Base-by-base conservation (phyloP, 2,113 vertebrate species). In the Corythoichthys intestinalis region DNA sequence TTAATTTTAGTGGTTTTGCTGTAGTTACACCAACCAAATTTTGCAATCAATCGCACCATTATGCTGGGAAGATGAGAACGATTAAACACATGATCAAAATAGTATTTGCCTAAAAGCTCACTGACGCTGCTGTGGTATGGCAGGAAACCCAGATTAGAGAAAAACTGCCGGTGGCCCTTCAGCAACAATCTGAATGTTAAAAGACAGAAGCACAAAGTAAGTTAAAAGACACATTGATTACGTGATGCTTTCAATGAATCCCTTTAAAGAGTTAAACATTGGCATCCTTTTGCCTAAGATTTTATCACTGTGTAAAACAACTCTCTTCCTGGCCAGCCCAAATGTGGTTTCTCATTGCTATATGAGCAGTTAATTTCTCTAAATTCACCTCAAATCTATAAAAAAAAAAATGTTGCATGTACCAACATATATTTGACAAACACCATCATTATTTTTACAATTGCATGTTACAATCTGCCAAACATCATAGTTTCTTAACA, bases 401-500 rank as follows among this genome's bases (percentile, higher is more conserved):
- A 50, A 62, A 61, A 53, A 53, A 28, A 28, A 28, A 28, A 28
- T 44, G 46, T 14, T 13, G 17, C 2, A 13, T 46, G 2, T 35
- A 14, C 37, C 4, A 28, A 28, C 28, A 69, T 38, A 3, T 66
- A 66, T 7, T 37, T 20, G 20, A 53, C 60, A 7, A 1, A 35
- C 61, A 28, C 41, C 63, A 67, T 81, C 75, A 61, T 76, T 82
- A 69, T 74, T 70, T 74, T 69, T 35, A 8, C 9, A 41, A 70
- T 34, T 59, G 15, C 63, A 56, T 72, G 78, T 80, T 78, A 79
- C 79, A 60, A 80, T 79, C 83, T 54, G 58, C 67, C 82, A 83
- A 84, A 85, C 82, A 79, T 83, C 82, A 68, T 72, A 67, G 56
- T 44, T 79, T 87, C 83, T 73, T 34, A 75, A 77, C 77, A 77